These are phyloP conservation scores for Chymomyza amoena DNA, from an alignment of 2,888 invertebrate genomes.

Conservation along the genomic window DNA sequence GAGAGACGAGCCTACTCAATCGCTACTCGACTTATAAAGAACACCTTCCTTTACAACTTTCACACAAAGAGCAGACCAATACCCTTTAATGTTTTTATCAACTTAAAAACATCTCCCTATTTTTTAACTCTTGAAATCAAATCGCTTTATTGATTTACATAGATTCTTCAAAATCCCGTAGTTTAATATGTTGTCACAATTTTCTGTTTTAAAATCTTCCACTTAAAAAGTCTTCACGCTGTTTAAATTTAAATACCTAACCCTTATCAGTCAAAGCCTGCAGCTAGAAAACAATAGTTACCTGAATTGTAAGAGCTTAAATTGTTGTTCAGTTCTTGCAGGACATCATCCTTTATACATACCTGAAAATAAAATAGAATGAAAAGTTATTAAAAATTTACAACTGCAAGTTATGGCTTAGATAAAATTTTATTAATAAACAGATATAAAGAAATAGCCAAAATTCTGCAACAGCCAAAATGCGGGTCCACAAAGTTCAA, in stretches of 20 bases:
- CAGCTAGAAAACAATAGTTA: not conserved
- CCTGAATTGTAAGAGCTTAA: not conserved
- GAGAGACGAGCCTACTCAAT: no score
- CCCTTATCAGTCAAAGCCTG: not conserved
- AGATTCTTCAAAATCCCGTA: no score
- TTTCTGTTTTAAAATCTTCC: not conserved
- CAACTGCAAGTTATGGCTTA: not conserved
- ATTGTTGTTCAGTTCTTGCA: not conserved
- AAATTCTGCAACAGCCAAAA: no score
- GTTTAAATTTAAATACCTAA: not conserved
- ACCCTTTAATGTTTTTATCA: no score
- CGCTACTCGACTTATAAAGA: no score
- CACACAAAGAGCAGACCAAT: no score
- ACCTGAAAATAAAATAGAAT: slow-evolving; percentile 39
- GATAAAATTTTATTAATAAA: not conserved
- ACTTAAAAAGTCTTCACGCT: not conserved
- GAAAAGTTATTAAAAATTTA: not conserved
- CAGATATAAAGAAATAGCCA: not conserved
- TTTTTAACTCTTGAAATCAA: no score
- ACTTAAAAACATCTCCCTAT: no score
- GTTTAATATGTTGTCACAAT: no score
- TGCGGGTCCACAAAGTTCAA: no score
- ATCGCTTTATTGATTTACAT: no score
- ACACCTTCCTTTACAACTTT: no score
- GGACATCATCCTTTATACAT: slow-evolving; percentile 20